Conservation (phyloP, 2,888 invertebrate species). For the Epinotia brunnichana region DNA sequence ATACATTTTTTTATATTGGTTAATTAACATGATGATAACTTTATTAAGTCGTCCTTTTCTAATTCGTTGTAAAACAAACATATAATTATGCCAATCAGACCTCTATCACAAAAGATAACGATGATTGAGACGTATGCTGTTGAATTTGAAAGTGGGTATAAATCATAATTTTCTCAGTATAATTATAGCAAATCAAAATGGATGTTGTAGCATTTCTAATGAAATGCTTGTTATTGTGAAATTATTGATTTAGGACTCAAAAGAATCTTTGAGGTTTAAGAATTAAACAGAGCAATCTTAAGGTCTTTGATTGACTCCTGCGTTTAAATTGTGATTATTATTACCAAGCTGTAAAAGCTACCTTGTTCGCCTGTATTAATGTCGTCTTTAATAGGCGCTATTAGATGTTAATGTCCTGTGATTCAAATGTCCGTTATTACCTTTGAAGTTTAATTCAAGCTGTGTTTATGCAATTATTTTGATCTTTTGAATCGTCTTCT, state of each 20-base stretch:
- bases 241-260: not conserved
- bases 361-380: constrained; percentile 14
- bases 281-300: not conserved
- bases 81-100: constrained; percentile 8
- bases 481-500: constrained; percentile 3
- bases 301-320: not conserved
- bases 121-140: constrained; percentile 11
- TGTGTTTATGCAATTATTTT: constrained; percentile 14
- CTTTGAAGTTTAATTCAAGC: constrained; percentile 16
- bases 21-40: not conserved
- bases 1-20: no score
- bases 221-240: not conserved
- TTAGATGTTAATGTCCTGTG: constrained; percentile 10
- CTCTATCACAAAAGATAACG: constrained; percentile 14
- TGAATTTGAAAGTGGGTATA: constrained; percentile 3
- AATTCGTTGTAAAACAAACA: not conserved
- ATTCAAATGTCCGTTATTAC: constrained; percentile 22
- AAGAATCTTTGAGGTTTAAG: not conserved
- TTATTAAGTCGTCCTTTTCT: not conserved
- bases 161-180: constrained; percentile 12
- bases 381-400: not conserved
- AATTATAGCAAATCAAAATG: not conserved
- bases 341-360: constrained; percentile 14
- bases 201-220: not conserved
- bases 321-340: constrained; percentile 11